Evolutionary conservation across 2,797 vertebrate species (phyloP), one percentile per base, ranked within the genome.

Genomic region (Clamator glandarius): DNA sequence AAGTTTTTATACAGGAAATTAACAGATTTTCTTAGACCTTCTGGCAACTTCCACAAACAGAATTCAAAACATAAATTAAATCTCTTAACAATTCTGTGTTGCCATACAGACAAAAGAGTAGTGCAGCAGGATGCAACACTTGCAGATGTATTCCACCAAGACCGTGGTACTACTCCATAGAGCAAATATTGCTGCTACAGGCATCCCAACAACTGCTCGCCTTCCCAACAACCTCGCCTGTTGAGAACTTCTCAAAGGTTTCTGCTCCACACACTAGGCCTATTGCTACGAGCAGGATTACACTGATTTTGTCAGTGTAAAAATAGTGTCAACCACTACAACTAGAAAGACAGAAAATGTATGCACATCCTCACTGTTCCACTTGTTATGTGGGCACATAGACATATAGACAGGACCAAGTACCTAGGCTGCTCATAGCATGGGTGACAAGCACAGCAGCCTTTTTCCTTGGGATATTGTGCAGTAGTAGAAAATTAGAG

Each of bases 341-440:
- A 28, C 4, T 6, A 50, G 18, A 48, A 36, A n/a, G 19, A n/a
- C 67, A 87, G 75, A 12, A 66, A 42, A 15, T 54, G 31, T 6
- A 5, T 72, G 82, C 25, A 28, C 15, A 19, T 79, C 15, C 54
- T 4, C 18, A 6, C 15, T 10, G 7, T 33, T 25, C 20, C 23
- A 12, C 4, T 55, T 15, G 0, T 18, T 63, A 25, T 3, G 8
- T 11, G 66, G 35, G 24, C 25, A 73, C 21, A 8, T 2, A 36
- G 35, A 12, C 15, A 11, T 5, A 25, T 1, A 67, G n/a, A 46
- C 15, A 63, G 29, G 29, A 48, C 39, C 28, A 64, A 42, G 35
- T 4, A 29, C 36, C 11, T 61, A 15, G 23, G 11, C 7, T 4
- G 3, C 51, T 59, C 50, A 29, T 2, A 55, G 24, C 18, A 54